Base-by-base conservation (phyloP, 2,888 invertebrate species). In the Micoletzkya japonica region DNA sequence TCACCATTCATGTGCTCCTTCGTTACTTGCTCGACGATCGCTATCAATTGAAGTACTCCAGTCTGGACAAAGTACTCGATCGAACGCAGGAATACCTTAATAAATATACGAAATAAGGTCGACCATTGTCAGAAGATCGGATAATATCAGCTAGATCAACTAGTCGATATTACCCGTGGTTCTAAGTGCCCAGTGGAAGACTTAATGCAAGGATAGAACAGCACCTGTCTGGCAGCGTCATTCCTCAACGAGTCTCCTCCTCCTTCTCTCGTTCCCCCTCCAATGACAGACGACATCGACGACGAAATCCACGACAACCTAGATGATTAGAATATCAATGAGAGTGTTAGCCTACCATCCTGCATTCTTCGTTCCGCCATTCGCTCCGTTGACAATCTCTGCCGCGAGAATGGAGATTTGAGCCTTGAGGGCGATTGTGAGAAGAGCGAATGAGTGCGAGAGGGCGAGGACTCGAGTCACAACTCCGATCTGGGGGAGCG, bases 321-420 rank as follows among this genome's bases (percentile, higher is more conserved):
- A n/a, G 7, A 39, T 39, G 39, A 39, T 17, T 39, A 17, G 39
- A 39, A 10, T 56, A 57, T 57, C 57, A n/a, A 32, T 10, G 2
- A 6, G 4, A 20, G 17, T 20, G 10, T 10, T 1, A 30, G 26
- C 72, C 39, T 1, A 61, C 72, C 61, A 61, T 44, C 57, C 50
- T 49, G 2, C 37, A 6, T 6, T 36, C 58, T 49, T 50, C 10
- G 3, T 59, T 52, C 37, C 57, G 72, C 68, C 34, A 10, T 30
- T 67, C 6, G 10, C 75, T 74, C 64, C 72, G 73, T 30, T 78
- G 76, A 14, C 79, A 7, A 79, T 78, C 30, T 80, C 78, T 0
- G 76, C 75, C 1, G 81, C 78, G 10, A 82, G 67, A 34, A 82
- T 80, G 2, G 77, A 79, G 24, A 82, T 79, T 66, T 82, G 82